Percentiles rank a stretch among this genome's conserved stretches.
These are phyloP conservation scores for Polyodon spathula DNA, from an alignment of 2,113 vertebrate species.

Conservation along the genomic window DNA sequence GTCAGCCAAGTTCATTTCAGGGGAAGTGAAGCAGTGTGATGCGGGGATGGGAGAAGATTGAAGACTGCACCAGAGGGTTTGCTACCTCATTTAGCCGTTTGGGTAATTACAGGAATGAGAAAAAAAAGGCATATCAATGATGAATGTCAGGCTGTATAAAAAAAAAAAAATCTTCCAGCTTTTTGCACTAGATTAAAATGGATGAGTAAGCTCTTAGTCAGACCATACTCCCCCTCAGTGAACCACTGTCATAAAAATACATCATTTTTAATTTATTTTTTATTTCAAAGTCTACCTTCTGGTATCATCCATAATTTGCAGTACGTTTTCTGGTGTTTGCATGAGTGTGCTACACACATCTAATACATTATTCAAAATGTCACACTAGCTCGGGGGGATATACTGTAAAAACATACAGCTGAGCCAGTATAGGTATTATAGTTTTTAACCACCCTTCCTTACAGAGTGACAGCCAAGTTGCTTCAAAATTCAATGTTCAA, in stretches of 20 bases:
- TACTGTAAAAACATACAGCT: no score
- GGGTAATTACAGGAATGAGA: background rate
- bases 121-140: background rate
- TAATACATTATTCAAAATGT: no score
- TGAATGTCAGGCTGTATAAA: background rate
- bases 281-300: background rate
- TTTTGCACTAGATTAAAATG: background rate
- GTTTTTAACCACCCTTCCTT: no score
- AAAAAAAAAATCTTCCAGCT: background rate
- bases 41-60: no score
- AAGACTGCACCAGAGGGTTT: background rate
- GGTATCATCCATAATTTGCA: background rate
- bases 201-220: conserved; percentile 1
- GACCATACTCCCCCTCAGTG: background rate
- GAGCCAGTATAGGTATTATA: no score
- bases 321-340: no score
- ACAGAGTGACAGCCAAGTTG: no score
- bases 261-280: background rate
- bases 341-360: no score
- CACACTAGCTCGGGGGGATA: no score
- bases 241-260: background rate
- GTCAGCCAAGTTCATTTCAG: background rate
- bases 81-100: no score
- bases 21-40: background rate
- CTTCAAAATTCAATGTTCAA: no score